Conservation (phyloP, 2,113 vertebrate genomes). For the Ranitomeya imitator region DNA sequence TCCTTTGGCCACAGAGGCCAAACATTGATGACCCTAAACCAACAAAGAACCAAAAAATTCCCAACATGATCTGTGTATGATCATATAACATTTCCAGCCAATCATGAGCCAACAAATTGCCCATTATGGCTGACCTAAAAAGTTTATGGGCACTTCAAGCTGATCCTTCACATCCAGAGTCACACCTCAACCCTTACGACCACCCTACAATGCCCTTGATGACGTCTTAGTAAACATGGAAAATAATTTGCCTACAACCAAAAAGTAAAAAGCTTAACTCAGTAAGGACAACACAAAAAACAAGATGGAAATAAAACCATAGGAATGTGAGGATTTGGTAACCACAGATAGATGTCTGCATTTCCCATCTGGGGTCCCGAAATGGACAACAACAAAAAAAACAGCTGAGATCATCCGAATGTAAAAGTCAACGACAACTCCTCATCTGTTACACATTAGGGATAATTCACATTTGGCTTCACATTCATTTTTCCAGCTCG, state of each 20-base stretch:
- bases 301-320: conserved; percentile 37
- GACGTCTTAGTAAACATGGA: not conserved
- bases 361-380: conserved; percentile 73
- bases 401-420: conserved; percentile 53
- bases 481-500: conserved; percentile 21
- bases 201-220: not conserved
- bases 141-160: not conserved
- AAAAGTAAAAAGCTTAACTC: not conserved
- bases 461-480: conserved; percentile 26
- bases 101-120: not conserved
- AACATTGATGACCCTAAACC: too few relatives aligned
- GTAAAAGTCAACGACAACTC: conserved; percentile 24
- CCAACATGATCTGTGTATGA: not conserved
- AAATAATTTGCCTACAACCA: not conserved
- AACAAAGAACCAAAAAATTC: too few relatives aligned
- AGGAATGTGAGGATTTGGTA: conserved; percentile 45
- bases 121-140: not conserved
- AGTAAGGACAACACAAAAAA: conserved; percentile 1
- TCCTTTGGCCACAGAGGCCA: too few relatives aligned
- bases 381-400: conserved; percentile 50
- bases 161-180: not conserved
- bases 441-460: conserved; percentile 52
- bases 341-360: conserved; percentile 38
- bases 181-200: not conserved
- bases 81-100: not conserved